Evolutionary conservation across 2,888 invertebrate genomes (phyloP), one percentile per base, ranked within the genome.

Genomic region (Ypsolopha sequella): DNA sequence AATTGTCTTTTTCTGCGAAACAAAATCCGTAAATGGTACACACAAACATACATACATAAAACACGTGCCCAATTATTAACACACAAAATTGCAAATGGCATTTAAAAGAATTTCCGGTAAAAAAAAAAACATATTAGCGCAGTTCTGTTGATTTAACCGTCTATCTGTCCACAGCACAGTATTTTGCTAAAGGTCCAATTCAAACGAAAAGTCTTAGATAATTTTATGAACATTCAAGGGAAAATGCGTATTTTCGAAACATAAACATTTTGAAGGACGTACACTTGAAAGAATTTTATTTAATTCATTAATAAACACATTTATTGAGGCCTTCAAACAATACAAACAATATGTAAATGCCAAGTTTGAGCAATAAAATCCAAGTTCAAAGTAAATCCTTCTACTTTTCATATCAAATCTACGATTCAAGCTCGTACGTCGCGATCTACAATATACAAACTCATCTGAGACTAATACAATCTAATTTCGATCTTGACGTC

Each of bases 351-450:
- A 11, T 10, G 13, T 48, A 38, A 48, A 48, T 38, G 24, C 11
- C 35, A 14, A 9, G 7, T 51, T 45, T 51, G 44, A 51, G 45
- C 51, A 51, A 51, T 51, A 36, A 34, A 38, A 7, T 13, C 33
- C 10, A 36, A 44, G 39, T 1, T 39, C 11, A 7, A 46, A 35
- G 24, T 10, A 46, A 33, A 35, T 33, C 7, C 24, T 33, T 24
- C 8, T 36, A 43, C 13, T 41, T 51, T 66, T 65, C 77, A 71
- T 77, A 77, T 64, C 73, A 76, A 76, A 77, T 70, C 82, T 82
- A 82, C 77, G 41, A 24, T 44, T 39, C 51, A 81, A 84, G 82
- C 84, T 81, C 80, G 67, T 76, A 74, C 61, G 57, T 57, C 50
- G 53, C 41, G 34, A 24, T 65, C 72, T 80, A 81, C 71, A 70